Percentiles rank a stretch among this genome's conserved stretches.
phyloP scores from a whole-genome alignment of 2,888 invertebrate species.

The Apamea crenata region DNA sequence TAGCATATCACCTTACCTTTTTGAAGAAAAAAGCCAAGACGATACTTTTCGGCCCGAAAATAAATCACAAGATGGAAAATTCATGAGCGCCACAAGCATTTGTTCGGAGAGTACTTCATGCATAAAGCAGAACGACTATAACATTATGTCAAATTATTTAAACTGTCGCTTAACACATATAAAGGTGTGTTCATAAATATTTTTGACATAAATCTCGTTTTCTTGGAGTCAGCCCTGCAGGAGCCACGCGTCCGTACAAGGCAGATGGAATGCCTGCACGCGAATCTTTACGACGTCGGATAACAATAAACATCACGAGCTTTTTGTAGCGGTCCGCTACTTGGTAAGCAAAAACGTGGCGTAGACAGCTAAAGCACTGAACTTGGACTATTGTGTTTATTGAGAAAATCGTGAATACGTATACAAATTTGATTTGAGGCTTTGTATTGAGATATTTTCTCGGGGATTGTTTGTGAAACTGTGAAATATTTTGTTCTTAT shows the following conservation, averaged over 20 bases:
- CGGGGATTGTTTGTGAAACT: slow-evolving; percentile 10
- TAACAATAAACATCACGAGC: slow-evolving; percentile 78
- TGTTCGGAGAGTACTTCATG: slow-evolving; percentile 37
- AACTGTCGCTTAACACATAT: slow-evolving; percentile 52
- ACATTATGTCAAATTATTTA: slow-evolving; percentile 62
- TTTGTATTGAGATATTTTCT: slow-evolving; percentile 36
- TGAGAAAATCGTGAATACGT: slow-evolving; percentile 42
- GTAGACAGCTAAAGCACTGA: slow-evolving; percentile 59
- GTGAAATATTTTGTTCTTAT: neutral
- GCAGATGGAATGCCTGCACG: slow-evolving; percentile 69
- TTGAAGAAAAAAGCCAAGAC: slow-evolving; percentile 27
- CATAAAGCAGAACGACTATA: slow-evolving; percentile 44
- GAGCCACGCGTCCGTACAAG: slow-evolving; percentile 67
- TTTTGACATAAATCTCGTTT: slow-evolving; percentile 58
- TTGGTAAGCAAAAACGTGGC: slow-evolving; percentile 67
- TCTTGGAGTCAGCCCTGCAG: slow-evolving; percentile 63
- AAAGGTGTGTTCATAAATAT: slow-evolving; percentile 61
- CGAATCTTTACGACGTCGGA: slow-evolving; percentile 74
- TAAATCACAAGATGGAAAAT: slow-evolving; percentile 53
- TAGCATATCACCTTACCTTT: slow-evolving; percentile 37
- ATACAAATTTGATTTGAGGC: slow-evolving; percentile 49
- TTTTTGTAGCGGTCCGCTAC: slow-evolving; percentile 69
- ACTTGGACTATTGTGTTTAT: slow-evolving; percentile 57
- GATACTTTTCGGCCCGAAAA: slow-evolving; percentile 28
- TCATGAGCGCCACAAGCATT: slow-evolving; percentile 49